Conservation (phyloP, 1,140 invertebrate species). For the Dendroctonus ponderosae region DNA sequence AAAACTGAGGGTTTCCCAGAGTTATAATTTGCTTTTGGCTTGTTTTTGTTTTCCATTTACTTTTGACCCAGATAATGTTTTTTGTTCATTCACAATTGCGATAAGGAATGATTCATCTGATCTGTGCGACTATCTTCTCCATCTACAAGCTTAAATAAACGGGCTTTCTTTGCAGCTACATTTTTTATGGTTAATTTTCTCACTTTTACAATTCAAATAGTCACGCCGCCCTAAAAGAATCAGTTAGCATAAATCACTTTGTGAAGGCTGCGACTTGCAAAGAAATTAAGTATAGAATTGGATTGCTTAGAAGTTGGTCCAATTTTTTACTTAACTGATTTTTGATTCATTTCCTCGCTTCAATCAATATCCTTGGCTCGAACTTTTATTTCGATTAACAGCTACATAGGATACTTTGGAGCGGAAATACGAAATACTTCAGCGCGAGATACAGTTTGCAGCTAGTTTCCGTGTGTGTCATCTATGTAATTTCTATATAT, state of each 20-base stretch:
- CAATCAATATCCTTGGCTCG: not conserved
- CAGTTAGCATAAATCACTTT: conserved; percentile 20
- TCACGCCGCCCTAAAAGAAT: conserved; percentile 10
- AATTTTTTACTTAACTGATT: conserved; percentile 20
- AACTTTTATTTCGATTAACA: not conserved
- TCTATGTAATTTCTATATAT: too few relatives aligned
- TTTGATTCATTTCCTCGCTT: not conserved
- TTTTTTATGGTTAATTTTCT: not conserved
- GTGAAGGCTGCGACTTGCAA: conserved; percentile 5
- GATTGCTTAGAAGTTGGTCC: conserved; percentile 11
- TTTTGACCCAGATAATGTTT: too few relatives aligned
- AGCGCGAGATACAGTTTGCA: not conserved
- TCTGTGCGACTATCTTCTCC: too few relatives aligned
- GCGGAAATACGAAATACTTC: not conserved
- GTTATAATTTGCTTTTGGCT: too few relatives aligned
- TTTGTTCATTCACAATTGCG: too few relatives aligned
- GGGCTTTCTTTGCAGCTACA: too few relatives aligned
- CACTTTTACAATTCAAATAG: conserved; percentile 20
- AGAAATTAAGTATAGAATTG: conserved; percentile 12
- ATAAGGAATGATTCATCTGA: too few relatives aligned
- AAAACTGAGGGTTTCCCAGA: too few relatives aligned
- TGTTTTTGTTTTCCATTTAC: too few relatives aligned
- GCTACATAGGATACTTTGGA: not conserved
- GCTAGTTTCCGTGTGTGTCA: too few relatives aligned
- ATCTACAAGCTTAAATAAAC: too few relatives aligned